phyloP scores from a whole-genome alignment of 2,797 vertebrate genomes.

The Glossophaga mutica region DNA sequence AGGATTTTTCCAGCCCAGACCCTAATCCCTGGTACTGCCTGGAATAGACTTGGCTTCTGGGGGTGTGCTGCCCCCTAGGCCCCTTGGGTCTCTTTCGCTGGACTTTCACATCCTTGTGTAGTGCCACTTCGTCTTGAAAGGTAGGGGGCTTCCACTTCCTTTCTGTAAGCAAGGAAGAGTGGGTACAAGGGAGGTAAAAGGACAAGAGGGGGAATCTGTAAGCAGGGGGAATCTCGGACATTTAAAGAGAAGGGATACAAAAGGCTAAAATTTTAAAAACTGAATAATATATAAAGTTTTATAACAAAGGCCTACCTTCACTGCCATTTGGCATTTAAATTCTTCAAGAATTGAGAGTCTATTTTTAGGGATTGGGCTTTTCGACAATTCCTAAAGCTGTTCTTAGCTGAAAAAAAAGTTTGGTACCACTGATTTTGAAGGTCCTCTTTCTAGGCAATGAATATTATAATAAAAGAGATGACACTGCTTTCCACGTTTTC shows the following conservation, averaged over 20 bases:
- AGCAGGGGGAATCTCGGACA: slow-evolving; percentile 74
- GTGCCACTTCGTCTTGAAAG: slow-evolving; percentile 78
- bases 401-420: slow-evolving; percentile 77
- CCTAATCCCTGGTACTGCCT: slow-evolving; percentile 77
- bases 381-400: slow-evolving; percentile 76
- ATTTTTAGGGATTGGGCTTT: slow-evolving; percentile 76
- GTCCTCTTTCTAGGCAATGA: slow-evolving; percentile 77
- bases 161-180: slow-evolving; percentile 78
- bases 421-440: slow-evolving; percentile 78
- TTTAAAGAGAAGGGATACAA: slow-evolving; percentile 76
- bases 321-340: slow-evolving; percentile 76
- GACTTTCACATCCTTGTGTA: slow-evolving; percentile 77
- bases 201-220: slow-evolving; percentile 77
- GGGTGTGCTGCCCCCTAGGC: slow-evolving; percentile 76
- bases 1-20: slow-evolving; percentile 77
- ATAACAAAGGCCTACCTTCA: slow-evolving; percentile 78
- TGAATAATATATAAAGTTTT: slow-evolving; percentile 75
- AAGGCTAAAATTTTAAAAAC: slow-evolving; percentile 65
- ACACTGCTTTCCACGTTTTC: slow-evolving; percentile 56
- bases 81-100: slow-evolving; percentile 77
- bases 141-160: slow-evolving; percentile 79
- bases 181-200: slow-evolving; percentile 78
- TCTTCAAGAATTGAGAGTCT: slow-evolving; percentile 75
- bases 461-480: slow-evolving; percentile 65
- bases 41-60: slow-evolving; percentile 77